phyloP scores from a whole-genome alignment of 2,113 vertebrate species.

The Petromus typicus region DNA sequence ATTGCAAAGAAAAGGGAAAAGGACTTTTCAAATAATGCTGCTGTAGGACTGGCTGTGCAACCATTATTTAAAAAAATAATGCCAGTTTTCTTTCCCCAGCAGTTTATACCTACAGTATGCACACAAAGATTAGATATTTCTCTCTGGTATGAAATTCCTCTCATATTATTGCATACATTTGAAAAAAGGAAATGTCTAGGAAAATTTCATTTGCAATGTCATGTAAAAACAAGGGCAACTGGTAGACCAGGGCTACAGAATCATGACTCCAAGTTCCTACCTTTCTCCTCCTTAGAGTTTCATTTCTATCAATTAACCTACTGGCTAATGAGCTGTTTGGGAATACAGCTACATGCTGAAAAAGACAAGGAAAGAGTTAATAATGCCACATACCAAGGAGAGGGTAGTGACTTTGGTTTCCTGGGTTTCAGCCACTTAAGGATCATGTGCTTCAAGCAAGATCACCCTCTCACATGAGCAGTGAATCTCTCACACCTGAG shows the following conservation, averaged over 20 bases:
- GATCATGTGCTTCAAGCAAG: background rate
- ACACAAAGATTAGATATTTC: conserved; percentile 81
- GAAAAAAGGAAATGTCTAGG: conserved; percentile 52
- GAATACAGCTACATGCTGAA: fast-evolving
- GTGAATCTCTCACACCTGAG: background rate
- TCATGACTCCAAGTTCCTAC: background rate
- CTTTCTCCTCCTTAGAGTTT: background rate
- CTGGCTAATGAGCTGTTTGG: background rate
- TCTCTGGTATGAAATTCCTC: conserved; percentile 64
- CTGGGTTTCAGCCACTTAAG: background rate
- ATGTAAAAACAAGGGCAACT: background rate
- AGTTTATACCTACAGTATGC: conserved; percentile 68
- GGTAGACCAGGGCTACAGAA: fast-evolving
- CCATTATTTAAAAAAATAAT: conserved; percentile 63
- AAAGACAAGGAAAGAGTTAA: background rate
- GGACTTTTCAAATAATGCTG: conserved; percentile 54
- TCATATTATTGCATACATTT: conserved; percentile 37
- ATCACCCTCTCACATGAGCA: background rate
- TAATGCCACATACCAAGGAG: background rate
- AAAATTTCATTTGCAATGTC: conserved; percentile 15
- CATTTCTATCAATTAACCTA: background rate
- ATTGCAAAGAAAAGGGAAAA: conserved; percentile 55
- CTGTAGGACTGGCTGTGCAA: conserved; percentile 63
- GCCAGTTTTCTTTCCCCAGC: conserved; percentile 42
- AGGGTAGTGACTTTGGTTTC: background rate